phyloP scores from a whole-genome alignment of 1,140 invertebrate species.

The Penaeus vannamei region DNA sequence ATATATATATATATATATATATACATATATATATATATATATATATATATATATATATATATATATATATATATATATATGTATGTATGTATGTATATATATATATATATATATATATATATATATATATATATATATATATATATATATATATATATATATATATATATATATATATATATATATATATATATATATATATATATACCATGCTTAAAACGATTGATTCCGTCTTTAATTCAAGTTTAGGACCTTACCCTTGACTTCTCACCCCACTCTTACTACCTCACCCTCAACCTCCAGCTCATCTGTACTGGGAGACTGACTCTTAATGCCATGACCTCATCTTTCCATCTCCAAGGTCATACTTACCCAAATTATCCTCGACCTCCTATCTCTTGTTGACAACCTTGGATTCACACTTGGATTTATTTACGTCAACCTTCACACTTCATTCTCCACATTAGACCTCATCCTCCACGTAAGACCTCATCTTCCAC shows the following conservation, averaged over 20 bases:
- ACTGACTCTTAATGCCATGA: no score
- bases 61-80: slow-evolving; percentile 16
- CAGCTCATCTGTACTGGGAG: no score
- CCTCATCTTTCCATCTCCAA: no score
- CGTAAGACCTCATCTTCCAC: no score
- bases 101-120: slow-evolving; percentile 9
- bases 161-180: slow-evolving; percentile 16
- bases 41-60: slow-evolving; percentile 16
- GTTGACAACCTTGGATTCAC: no score
- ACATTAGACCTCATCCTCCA: no score
- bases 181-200: slow-evolving; percentile 16
- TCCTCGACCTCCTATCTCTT: no score
- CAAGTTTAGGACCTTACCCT: not conserved
- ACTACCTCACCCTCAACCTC: no score
- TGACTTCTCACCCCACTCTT: not conserved
- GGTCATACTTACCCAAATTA: no score
- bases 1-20: slow-evolving; percentile 16
- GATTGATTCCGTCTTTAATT: not conserved
- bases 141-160: slow-evolving; percentile 16
- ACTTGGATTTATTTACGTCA: no score
- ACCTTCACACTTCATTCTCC: no score
- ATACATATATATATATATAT: slow-evolving; percentile 16
- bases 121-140: slow-evolving; percentile 9
- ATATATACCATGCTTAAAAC: not conserved
- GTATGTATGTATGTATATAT: slow-evolving; percentile 8